Conservation (phyloP, 1,140 invertebrate genomes). For the Antheraea pernyi region DNA sequence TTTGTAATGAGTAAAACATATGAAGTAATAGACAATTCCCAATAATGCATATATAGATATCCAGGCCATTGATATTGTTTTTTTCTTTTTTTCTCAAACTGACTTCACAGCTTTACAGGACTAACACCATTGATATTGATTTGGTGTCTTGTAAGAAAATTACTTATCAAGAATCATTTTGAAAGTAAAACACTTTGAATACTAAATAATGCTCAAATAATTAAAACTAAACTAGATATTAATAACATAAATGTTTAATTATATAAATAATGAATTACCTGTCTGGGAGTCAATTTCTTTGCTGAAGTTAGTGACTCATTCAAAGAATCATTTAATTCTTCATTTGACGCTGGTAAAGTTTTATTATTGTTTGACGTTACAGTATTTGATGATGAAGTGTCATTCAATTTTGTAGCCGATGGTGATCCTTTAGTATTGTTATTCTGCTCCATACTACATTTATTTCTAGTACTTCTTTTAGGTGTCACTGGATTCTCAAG, state of each 20-base stretch:
- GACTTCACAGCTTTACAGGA: too few relatives aligned
- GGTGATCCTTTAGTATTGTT: constrained; percentile 40
- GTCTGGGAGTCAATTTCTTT: constrained; percentile 61
- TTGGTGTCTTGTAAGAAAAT: too few relatives aligned
- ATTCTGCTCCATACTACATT: constrained; percentile 28
- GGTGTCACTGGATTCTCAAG: constrained; percentile 15
- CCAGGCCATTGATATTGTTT: too few relatives aligned
- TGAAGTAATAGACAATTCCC: too few relatives aligned
- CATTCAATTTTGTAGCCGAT: constrained; percentile 37
- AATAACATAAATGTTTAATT: background rate
- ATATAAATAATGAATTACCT: constrained; percentile 34
- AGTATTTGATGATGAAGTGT: constrained; percentile 38
- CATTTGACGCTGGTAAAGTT: constrained; percentile 43
- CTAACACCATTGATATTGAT: too few relatives aligned
- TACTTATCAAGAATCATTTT: too few relatives aligned
- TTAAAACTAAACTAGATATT: background rate
- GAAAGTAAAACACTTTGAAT: too few relatives aligned
- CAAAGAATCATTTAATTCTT: constrained; percentile 48
- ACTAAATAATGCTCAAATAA: too few relatives aligned
- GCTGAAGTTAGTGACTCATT: constrained; percentile 39
- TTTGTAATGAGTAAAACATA: too few relatives aligned
- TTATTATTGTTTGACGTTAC: constrained; percentile 46
- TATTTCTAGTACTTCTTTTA: constrained; percentile 37
- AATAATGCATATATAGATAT: too few relatives aligned
- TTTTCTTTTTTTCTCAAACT: too few relatives aligned